Base-by-base conservation (phyloP, 2,113 vertebrate species). In the Leiothrix lutea region DNA sequence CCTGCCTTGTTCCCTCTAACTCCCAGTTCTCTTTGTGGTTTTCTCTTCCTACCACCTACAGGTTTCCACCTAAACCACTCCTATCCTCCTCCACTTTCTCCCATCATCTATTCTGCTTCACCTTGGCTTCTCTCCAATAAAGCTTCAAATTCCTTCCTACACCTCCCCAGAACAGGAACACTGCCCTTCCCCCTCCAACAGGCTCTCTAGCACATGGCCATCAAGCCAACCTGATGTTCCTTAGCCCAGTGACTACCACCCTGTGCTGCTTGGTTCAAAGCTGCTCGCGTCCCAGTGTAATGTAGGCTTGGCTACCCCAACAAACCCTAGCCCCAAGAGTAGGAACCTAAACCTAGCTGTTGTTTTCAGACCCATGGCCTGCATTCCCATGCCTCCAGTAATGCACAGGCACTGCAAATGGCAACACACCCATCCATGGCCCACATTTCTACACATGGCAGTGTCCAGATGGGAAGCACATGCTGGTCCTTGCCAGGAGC, bases 231-330 rank as follows among this genome's bases (percentile, higher is more conserved):
- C 19, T 51, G 15, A 48, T 21, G 16, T 6, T 77, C 64, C 35
- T 58, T 35, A 86, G 51, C 13, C 9, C 50, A 31, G 6, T 18
- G 44, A 77, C 29, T 42, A 21, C 12, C 35, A 56, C 0, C 0
- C 21, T 45, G 35, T 8, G 4, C 45, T 45, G 31, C 44, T 16
- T 62, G 31, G 28, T 14, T 77, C 72, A 36, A 88, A 73, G 45
- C 11, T 77, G 53, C 19, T 38, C 0, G 0, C 35, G 45, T 38
- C 35, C 81, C 35, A 81, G 61, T 0, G 0, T 14, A 47, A 74
- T 0, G 0, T 2, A 15, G 61, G 31, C 25, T 72, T 86, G 71
- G 40, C 45, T 61, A 57, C 14, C 4, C 11, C 28, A 83, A 26
- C 33, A 87, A 61, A 38, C 4, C 16, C 35, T 12, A 66, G 58